Evolutionary conservation across 2,113 vertebrate species (phyloP), one percentile per base, ranked within the genome.

Genomic region (Pygoscelis adeliae): DNA sequence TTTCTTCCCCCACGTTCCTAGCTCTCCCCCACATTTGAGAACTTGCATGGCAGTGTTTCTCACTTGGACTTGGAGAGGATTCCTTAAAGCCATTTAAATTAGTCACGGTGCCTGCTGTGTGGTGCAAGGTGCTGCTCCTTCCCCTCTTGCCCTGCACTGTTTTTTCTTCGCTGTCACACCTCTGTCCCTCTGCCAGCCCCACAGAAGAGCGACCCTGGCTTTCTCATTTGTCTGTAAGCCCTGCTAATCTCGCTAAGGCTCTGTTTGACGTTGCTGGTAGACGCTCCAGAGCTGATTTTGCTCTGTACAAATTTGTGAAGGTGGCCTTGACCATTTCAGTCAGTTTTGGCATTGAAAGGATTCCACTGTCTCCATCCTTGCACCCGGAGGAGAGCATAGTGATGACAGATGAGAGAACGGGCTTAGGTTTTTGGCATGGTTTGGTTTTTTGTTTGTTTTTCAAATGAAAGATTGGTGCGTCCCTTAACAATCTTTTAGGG

Each of bases 191-290:
- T 82, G 82, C 78, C 87, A 94, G 78, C 70, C 73, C 91, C 66
- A 3, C 5, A 0, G 61, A 49, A 73, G 69, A 61, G 47, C 61
- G 46, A 87, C 89, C 87, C 69, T 58, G 61, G 19, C 29, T 38
- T 42, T 38, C n/a, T 44, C 2, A 0, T 10, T 7, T 26, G 4
- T 18, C 50, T 56, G 0, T 10, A 19, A 74, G 38, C 83, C 74
- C 66, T 71, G 47, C n/a, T 25, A 18, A 19, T 10, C 36, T 56
- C 15, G 0, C 50, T 59, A 8, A 53, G 20, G 30, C 47, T n/a
- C 50, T 30, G n/a, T 42, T 13, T 46, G 82, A 44, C 3, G 1
- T 42, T 30, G 26, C 61, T 67, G n/a, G 5, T 29, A 4, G 55
- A 42, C 29, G 32, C 32, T 70, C 10, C 65, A 21, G 78, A n/a